Evolutionary conservation across 2,797 vertebrate genomes (phyloP), one percentile per base, ranked within the genome.

Genomic region (Bovichtus variegatus): DNA sequence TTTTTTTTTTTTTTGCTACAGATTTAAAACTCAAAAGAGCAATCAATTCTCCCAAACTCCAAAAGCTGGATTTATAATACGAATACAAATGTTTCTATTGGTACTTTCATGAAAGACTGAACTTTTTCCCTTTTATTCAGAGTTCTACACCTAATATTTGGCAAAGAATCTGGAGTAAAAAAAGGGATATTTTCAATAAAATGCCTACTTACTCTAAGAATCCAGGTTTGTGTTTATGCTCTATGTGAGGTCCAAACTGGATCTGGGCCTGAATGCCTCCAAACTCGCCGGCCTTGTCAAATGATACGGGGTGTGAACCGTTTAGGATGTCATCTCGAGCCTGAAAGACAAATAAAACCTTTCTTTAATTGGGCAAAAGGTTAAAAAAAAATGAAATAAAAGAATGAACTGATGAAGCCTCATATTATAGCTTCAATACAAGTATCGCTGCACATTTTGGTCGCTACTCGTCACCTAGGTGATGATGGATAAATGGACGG

Each of bases 211-310:
- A 99, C 98, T 99, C 98, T 66, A 99, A 94, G 91, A 99, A 99
- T 92, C 98, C 98, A 36, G 97, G 97, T 87, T 99, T 99, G 94
- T 99, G 98, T 92, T 99, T 99, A 87, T 97, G 97, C 58, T 99
- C 98, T 79, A 99, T 96, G 18, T 99, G 96, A 82, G 98, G 97
- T 89, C 98, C 98, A 68, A 99, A 99, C 91, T 99, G 98, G 94
- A 99, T 99, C 93, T 99, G 98, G 44, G 97, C 97, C 95, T 99
- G 98, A 87, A 99, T 99, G 60, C 97, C 98, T 80, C 95, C 97
- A 36, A 99, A 99, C 91, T 99, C 97, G 2, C 98, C 97, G 16
- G 97, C 98, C 89, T 99, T 99, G 85, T 99, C 98, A 41, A 99
- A 99, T 40, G 98, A 99, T 4, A 99, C 98, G 0, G 98, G 98